A percentile compares a stretch with the other conserved stretches of the same genome.
These are phyloP conservation scores for Chaenogobius annularis DNA, from an alignment of 2,113 vertebrate genomes.

Conservation along the genomic window DNA sequence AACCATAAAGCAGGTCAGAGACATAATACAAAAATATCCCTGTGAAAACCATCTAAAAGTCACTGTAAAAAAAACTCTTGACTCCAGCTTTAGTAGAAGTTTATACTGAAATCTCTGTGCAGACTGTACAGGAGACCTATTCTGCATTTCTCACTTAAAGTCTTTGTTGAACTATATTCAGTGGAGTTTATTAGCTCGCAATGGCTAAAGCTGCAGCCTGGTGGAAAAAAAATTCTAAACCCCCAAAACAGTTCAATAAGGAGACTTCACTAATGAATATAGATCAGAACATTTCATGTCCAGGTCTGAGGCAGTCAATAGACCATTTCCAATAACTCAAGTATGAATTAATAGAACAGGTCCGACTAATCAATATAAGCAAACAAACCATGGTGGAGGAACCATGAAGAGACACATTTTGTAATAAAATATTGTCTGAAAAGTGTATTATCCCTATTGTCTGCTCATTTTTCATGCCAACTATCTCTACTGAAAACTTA, in stretches of 20 bases:
- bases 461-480: neutral
- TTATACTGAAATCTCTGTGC: neutral
- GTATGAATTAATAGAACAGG: neutral
- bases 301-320: neutral
- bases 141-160: neutral
- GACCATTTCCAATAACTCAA: neutral
- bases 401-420: neutral
- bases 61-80: conserved; percentile 7
- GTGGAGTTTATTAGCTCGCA: neutral
- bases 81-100: neutral
- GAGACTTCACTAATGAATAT: too few species aligned
- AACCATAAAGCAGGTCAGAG: conserved; percentile 1
- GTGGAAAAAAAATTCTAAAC: neutral
- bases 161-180: neutral
- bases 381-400: neutral
- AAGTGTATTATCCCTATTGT: neutral
- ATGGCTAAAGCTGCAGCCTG: neutral
- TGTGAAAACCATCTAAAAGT: neutral
- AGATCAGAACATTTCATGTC: neutral
- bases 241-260: too few species aligned
- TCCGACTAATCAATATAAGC: neutral
- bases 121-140: neutral
- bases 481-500: neutral
- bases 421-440: neutral
- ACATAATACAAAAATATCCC: neutral